Conservation (phyloP, 2,888 invertebrate species). For the Microplitis manilae region DNA sequence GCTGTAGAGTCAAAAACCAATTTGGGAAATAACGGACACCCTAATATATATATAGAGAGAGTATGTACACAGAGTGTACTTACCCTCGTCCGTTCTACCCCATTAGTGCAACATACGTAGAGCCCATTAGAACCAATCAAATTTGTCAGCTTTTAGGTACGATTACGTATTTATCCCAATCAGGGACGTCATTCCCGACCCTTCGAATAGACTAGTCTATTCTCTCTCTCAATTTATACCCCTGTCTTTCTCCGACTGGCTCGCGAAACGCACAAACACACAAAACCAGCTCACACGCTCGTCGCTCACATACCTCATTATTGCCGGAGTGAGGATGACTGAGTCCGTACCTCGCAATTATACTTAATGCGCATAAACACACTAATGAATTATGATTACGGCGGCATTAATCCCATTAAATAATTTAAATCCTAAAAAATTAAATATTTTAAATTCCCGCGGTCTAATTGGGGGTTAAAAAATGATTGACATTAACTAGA, state of each 20-base stretch:
- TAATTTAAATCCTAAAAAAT: neutral
- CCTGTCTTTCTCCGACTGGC: neutral
- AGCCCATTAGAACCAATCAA: slow-evolving; percentile 57
- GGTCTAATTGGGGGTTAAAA: slow-evolving; percentile 21
- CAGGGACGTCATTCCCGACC: slow-evolving; percentile 46
- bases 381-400: slow-evolving; percentile 6
- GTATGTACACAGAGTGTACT: slow-evolving; percentile 28
- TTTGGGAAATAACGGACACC: too few species aligned
- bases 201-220: slow-evolving; percentile 21
- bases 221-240: slow-evolving; percentile 15
- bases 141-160: slow-evolving; percentile 58
- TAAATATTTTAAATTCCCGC: neutral
- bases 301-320: neutral
- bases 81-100: slow-evolving; percentile 42
- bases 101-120: slow-evolving; percentile 47
- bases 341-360: slow-evolving; percentile 26
- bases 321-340: slow-evolving; percentile 8
- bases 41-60: neutral
- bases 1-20: too few species aligned
- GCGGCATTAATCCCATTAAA: neutral
- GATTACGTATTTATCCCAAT: slow-evolving; percentile 58
- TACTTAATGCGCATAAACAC: slow-evolving; percentile 26
- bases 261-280: slow-evolving; percentile 13
- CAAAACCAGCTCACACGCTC: neutral
- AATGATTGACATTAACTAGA: slow-evolving; percentile 12